phyloP scores from a whole-genome alignment of 2,797 vertebrate genomes.

The Coregonus suidteri region DNA sequence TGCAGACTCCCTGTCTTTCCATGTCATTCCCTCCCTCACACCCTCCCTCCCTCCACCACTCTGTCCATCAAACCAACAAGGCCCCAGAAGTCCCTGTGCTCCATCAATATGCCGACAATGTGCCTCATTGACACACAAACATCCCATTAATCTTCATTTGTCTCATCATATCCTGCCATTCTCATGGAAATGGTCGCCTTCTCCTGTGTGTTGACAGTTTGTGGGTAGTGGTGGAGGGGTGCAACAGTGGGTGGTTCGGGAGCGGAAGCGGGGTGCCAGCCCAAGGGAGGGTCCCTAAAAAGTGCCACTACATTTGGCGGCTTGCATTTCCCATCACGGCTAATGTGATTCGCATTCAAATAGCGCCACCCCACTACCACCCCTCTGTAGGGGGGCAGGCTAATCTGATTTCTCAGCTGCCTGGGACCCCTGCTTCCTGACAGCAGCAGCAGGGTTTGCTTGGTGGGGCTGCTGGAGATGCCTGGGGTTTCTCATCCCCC shows the following conservation, averaged over 20 bases:
- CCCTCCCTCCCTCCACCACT: slow-evolving; percentile 5
- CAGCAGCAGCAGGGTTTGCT: slow-evolving; percentile 39
- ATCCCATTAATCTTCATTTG: slow-evolving; percentile 83
- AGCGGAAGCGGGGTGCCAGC: slow-evolving; percentile 49
- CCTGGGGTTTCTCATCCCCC: slow-evolving; percentile 56
- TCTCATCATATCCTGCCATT: slow-evolving; percentile 80
- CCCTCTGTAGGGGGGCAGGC: slow-evolving; percentile 41
- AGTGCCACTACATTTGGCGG: slow-evolving; percentile 64
- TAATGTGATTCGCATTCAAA: slow-evolving; percentile 74
- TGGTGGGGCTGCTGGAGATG: slow-evolving; percentile 42
- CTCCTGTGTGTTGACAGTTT: slow-evolving; percentile 49
- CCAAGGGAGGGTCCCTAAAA: slow-evolving; percentile 29
- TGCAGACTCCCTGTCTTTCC: slow-evolving; percentile 32
- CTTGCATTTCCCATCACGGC: slow-evolving; percentile 64
- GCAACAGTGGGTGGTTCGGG: slow-evolving; percentile 6
- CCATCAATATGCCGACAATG: slow-evolving; percentile 75
- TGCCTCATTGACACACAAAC: slow-evolving; percentile 69
- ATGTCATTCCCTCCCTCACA: slow-evolving; percentile 31
- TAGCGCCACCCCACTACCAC: slow-evolving; percentile 40
- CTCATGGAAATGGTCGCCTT: slow-evolving; percentile 75
- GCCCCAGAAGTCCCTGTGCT: slow-evolving; percentile 56
- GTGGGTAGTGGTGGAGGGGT: too few species aligned
- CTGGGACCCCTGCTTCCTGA: slow-evolving; percentile 72
- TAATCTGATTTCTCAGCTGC: slow-evolving; percentile 75
- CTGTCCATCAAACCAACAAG: slow-evolving; percentile 65